Conservation (phyloP, 1,140 invertebrate genomes). For the Aphidius gifuensis region DNA sequence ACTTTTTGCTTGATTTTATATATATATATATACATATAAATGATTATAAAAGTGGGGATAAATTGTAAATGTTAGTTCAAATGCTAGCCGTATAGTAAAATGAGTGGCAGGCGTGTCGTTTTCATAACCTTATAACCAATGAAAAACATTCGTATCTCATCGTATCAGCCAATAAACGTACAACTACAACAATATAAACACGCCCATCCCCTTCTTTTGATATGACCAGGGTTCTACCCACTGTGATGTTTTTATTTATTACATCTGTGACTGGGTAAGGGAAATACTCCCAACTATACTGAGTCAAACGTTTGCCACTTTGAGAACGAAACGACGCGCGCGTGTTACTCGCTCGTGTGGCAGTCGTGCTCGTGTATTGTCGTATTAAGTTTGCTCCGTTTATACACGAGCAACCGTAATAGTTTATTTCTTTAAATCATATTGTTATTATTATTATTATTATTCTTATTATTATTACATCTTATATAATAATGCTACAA, state of each 20-base stretch:
- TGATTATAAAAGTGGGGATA: constrained; percentile 17
- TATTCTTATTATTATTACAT: too few species aligned
- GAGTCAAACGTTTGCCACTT: constrained; percentile 57
- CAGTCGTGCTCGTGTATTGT: constrained; percentile 14
- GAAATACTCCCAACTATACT: constrained; percentile 56
- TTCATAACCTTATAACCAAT: constrained; percentile 16
- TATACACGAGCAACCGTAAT: constrained; percentile 13
- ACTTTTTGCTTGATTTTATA: too few species aligned
- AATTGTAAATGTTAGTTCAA: constrained; percentile 22
- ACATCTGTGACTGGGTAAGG: constrained; percentile 63
- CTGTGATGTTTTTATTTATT: constrained; percentile 64
- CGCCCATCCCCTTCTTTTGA: constrained; percentile 33
- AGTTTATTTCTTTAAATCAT: too few species aligned
- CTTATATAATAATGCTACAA: too few species aligned
- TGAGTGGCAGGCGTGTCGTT: constrained; percentile 33
- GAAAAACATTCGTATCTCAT: not conserved
- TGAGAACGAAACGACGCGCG: constrained; percentile 56
- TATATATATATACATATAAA: too few species aligned
- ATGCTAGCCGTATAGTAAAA: constrained; percentile 23
- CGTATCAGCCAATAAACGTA: constrained; percentile 11
- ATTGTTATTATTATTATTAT: too few species aligned
- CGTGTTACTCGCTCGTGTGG: constrained; percentile 33
- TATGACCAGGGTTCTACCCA: constrained; percentile 40
- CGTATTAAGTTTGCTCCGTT: constrained; percentile 25
- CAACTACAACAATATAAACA: constrained; percentile 25